phyloP scores from a whole-genome alignment of 92 coral and sea anemone genomes.

The Bergia sp. region DNA sequence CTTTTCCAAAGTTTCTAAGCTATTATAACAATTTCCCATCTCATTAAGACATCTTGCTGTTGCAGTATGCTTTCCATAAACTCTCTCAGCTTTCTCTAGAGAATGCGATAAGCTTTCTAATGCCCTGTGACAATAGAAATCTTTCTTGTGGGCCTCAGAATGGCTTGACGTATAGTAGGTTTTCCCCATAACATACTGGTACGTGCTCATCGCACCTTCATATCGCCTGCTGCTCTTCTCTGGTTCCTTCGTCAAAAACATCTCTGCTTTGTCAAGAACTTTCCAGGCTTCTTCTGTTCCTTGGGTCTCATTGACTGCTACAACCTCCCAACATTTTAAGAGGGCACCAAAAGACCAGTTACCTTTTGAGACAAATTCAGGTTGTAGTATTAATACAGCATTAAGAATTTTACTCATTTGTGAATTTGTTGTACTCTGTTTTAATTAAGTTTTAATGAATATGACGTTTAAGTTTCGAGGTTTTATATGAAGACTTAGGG shows the following conservation, averaged over 20 bases:
- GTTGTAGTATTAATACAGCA: too few species aligned
- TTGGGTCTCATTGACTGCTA: slow-evolving; percentile 32
- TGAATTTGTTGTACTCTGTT: too few species aligned
- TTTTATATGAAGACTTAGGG: too few species aligned
- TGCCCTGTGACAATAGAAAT: not conserved
- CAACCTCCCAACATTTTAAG: slow-evolving; percentile 41
- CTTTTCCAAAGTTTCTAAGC: too few species aligned
- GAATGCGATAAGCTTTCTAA: not conserved
- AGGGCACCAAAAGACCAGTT: slow-evolving; percentile 29
- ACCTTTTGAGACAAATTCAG: not conserved
- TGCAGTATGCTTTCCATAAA: not conserved
- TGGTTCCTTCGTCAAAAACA: not conserved
- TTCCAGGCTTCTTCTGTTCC: slow-evolving; percentile 37
- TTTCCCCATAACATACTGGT: slow-evolving; percentile 33
- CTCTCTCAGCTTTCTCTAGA: not conserved
- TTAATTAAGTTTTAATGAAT: too few species aligned
- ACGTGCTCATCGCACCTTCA: not conserved
- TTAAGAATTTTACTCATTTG: too few species aligned
- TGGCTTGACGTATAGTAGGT: slow-evolving; percentile 15
- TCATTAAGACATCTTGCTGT: too few species aligned
- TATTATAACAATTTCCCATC: too few species aligned
- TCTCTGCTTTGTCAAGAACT: slow-evolving; percentile 17
- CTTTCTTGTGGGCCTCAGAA: not conserved
- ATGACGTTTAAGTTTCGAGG: too few species aligned
- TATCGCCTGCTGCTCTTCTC: not conserved